Percentiles rank a stretch among this genome's conserved stretches.
Evolutionary conservation across 2,797 vertebrate species (phyloP).

Genomic region (Heterohyrax brucei): DNA sequence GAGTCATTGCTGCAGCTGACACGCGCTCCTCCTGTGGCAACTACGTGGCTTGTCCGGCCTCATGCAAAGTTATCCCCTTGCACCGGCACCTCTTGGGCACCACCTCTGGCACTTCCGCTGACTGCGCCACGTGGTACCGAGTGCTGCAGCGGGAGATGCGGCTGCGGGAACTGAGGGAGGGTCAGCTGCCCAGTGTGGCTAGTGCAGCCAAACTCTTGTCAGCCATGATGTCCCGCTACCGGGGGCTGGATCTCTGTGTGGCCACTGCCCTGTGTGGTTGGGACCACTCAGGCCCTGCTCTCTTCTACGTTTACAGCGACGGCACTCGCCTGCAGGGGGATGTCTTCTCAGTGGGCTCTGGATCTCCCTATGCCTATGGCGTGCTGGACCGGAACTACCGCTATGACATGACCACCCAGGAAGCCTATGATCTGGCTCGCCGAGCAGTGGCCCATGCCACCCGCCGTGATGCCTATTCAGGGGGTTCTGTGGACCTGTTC

Average conservation of each 20-base stretch:
- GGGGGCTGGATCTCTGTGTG: slow-evolving; percentile 94
- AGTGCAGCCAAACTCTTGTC: slow-evolving; percentile 93
- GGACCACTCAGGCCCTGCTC: slow-evolving; percentile 92
- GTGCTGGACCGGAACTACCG: slow-evolving; percentile 91
- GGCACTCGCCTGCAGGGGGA: slow-evolving; percentile 92
- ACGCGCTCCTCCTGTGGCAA: slow-evolving; percentile 93
- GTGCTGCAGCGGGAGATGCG: slow-evolving; percentile 92
- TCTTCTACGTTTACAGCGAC: slow-evolving; percentile 95
- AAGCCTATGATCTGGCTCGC: slow-evolving; percentile 92
- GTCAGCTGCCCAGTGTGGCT: slow-evolving; percentile 90
- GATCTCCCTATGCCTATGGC: slow-evolving; percentile 94
- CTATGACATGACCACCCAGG: slow-evolving; percentile 90
- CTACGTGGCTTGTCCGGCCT: slow-evolving; percentile 91
- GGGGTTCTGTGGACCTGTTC: slow-evolving; percentile 94
- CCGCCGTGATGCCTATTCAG: slow-evolving; percentile 94
- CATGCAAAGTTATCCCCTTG: slow-evolving; percentile 92
- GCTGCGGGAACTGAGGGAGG: slow-evolving; percentile 92
- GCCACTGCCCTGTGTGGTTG: slow-evolving; percentile 94
- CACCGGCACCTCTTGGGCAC: slow-evolving; percentile 94
- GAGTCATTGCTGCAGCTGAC: slow-evolving; percentile 94
- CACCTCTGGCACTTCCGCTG: slow-evolving; percentile 94
- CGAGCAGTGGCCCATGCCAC: slow-evolving; percentile 94
- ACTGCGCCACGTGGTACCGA: slow-evolving; percentile 93
- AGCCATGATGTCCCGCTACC: slow-evolving; percentile 92
- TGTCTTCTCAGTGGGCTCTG: slow-evolving; percentile 94